Conservation (phyloP, 2,113 vertebrate genomes). For the Pteruthius melanotis region DNA sequence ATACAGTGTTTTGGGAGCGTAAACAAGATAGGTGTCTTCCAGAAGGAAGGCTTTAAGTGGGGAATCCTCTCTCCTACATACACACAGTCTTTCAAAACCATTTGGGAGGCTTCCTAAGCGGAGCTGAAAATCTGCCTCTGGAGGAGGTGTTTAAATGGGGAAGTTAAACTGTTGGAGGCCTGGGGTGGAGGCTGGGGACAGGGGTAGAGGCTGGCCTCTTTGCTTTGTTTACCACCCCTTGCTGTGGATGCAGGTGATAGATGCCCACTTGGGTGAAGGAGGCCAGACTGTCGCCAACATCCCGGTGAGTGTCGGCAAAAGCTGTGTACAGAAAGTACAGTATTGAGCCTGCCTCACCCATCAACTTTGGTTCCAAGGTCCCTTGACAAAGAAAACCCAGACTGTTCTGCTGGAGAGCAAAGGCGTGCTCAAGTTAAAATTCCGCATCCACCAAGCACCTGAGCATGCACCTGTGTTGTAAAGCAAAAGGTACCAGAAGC, state of each 20-base stretch:
- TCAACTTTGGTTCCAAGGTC: slow-evolving; percentile 81
- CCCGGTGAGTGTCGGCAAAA: slow-evolving; percentile 76
- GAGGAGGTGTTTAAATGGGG: not conserved
- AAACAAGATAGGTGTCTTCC: not conserved
- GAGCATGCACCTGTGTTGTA: not conserved
- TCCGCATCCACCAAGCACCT: slow-evolving; percentile 60
- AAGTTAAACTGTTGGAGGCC: not conserved
- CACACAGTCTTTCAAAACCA: not conserved
- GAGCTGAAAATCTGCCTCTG: not conserved
- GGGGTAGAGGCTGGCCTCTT: not conserved
- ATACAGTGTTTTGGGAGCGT: accelerated
- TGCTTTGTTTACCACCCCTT: not conserved
- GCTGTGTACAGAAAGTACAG: slow-evolving; percentile 81
- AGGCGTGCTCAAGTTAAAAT: slow-evolving; percentile 78
- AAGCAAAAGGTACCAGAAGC: slow-evolving; percentile 68
- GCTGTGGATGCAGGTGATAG: slow-evolving; percentile 76
- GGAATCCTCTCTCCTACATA: not conserved
- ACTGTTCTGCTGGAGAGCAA: slow-evolving; percentile 82
- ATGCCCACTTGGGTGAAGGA: slow-evolving; percentile 71
- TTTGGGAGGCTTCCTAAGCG: not conserved
- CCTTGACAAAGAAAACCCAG: slow-evolving; percentile 68
- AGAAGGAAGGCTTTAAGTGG: not conserved
- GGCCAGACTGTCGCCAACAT: slow-evolving; percentile 74
- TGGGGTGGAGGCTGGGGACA: no score
- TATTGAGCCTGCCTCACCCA: slow-evolving; percentile 74